These are phyloP conservation scores for Pteruthius melanotis DNA, from an alignment of 2,113 vertebrate genomes.

Conservation along the genomic window DNA sequence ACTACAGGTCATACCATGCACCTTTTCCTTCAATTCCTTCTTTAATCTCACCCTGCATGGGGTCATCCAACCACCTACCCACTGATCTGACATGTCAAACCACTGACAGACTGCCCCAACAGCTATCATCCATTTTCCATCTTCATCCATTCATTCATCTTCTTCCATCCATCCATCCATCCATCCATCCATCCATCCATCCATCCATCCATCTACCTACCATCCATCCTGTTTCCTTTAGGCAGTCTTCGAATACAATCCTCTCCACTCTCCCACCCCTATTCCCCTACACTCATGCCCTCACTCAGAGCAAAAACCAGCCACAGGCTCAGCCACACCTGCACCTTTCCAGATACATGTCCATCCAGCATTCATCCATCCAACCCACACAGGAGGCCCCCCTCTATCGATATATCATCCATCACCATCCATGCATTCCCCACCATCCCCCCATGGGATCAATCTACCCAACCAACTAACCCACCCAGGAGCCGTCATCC, in stretches of 20 bases:
- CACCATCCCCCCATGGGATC: neutral
- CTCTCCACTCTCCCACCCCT: neutral
- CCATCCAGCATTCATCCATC: neutral
- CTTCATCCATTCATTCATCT: neutral
- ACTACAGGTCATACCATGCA: neutral
- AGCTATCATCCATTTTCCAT: neutral
- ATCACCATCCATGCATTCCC: neutral
- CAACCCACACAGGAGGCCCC: neutral
- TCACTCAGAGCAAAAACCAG: neutral
- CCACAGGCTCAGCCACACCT: neutral
- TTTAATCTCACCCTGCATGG: neutral
- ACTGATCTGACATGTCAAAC: neutral
- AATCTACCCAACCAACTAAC: neutral
- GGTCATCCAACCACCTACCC: neutral
- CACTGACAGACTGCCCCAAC: neutral
- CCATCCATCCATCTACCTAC: neutral
- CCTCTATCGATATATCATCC: neutral
- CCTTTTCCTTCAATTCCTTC: neutral
- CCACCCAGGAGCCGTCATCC: neutral
- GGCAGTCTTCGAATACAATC: neutral
- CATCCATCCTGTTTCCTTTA: neutral
- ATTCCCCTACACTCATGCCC: neutral
- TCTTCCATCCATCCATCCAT: neutral
- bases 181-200: neutral
- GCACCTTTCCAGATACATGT: neutral